Base-by-base conservation (phyloP, 2,113 vertebrate species). In the Calyptomena viridis region DNA sequence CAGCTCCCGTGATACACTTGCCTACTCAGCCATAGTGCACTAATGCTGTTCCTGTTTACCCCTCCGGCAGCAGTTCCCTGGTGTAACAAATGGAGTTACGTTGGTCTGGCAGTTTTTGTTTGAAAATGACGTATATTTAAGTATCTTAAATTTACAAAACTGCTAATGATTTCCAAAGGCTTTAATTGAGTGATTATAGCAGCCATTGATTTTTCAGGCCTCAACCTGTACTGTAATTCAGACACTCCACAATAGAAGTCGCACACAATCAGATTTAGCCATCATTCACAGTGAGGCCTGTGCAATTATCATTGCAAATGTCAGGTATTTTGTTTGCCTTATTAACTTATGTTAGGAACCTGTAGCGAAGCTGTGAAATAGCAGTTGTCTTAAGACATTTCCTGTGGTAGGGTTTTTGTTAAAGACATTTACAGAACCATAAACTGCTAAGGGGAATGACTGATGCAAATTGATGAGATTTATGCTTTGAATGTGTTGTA, bases 141-240 rank as follows among this genome's bases (percentile, higher is more conserved):
- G 76, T 95, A 83, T 81, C 77, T 95, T 67, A 66, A 78, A 72
- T n/a, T 58, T 68, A 92, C 46, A 47, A 87, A 91, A 94, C 22
- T 67, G 62, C 27, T 84, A 82, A 75, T 83, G 71, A 85, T 95
- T 96, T 87, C 56, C 72, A 88, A 89, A 91, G 77, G 33, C 50
- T 90, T 90, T 89, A 94, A 90, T 42, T 81, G 88, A 90, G 87
- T 90, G 87, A 92, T 93, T 95, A 86, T 81, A 85, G 77, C 69
- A 90, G 21, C 39, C 94, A 35, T 90, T 95, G 88, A 77, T 96
- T 96, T 95, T 93, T 46, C 81, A 94, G 88, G 63, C 58, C 89
- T 93, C 60, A 39, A 8, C 72, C 47, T 86, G 14, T 0, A 0
- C 84, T 78, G 86, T 94, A 78, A 91, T 84, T 95, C 58, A 94